Base-by-base conservation (phyloP, 2,113 vertebrate genomes). In the Suncus etruscus region DNA sequence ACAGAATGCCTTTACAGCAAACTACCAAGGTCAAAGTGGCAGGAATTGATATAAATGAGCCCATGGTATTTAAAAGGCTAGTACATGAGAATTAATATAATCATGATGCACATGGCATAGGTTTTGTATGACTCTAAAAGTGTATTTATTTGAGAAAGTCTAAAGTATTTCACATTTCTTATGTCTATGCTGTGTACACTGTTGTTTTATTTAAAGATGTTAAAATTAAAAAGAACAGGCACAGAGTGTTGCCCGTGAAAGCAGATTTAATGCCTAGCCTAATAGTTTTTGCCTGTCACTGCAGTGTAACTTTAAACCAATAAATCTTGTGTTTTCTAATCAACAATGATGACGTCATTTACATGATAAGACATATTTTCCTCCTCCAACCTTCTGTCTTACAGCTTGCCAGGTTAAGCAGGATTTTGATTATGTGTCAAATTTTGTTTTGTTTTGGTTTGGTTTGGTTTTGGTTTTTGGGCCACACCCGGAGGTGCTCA, bases 1-100 rank as follows among this genome's bases (percentile, higher is more conserved):
- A 70, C 87, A 47, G 68, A 94, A 95, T 94, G 89, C 91, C 75
- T 87, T 94, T 87, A 95, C 31, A 93, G 86, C 12, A 3, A 25
- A 94, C 50, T 27, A 78, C 69, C 94, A 93, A 95, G 97, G 96
- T 98, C 97, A 98, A 97, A 97, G 96, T 97, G 92, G 94, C 97
- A 96, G 29, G 76, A 94, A 91, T 32, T 0, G 63, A 10, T 0
- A 70, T 31, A 93, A 79, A 89, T 97, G 16, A 96, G 29, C 12
- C 91, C 93, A 84, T 86, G 86, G 78, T 77, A 87, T 61, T 89
- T 84, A 66, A 4, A n/a, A 95, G 92, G 82, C 4, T 90, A 11
- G 12, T 79, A 94, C 92, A 15, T 91, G 84, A 94, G 95, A 96
- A 39, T 63, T 3, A 32, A 6, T n/a, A 74, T 90, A 70, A 79